phyloP scores from a whole-genome alignment of 2,113 vertebrate genomes.

The Thunnus thynnus region DNA sequence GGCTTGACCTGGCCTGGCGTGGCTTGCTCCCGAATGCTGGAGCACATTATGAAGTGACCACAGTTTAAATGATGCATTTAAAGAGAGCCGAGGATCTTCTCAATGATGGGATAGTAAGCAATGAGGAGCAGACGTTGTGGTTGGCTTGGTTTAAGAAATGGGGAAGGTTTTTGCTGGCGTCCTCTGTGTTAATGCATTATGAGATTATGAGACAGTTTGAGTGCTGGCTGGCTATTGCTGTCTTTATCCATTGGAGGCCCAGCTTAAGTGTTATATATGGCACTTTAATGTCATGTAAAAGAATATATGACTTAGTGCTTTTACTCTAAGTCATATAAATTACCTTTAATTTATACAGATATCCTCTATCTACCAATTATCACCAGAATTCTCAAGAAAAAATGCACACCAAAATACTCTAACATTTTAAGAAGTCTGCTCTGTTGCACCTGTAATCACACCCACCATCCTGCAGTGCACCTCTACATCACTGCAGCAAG shows the following conservation, averaged over 20 bases:
- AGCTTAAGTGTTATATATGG: neutral
- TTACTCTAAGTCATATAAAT: neutral
- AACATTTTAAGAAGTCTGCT: neutral
- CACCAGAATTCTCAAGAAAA: neutral
- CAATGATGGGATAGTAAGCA: constrained; percentile 21
- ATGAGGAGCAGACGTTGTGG: constrained; percentile 18
- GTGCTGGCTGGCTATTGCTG: constrained; percentile 10
- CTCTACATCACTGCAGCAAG: neutral
- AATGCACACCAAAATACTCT: neutral
- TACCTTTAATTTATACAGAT: neutral
- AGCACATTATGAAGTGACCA: constrained; percentile 46
- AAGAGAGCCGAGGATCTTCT: constrained; percentile 34
- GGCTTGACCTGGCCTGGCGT: constrained; percentile 42
- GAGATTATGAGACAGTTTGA: neutral
- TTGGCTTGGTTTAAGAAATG: constrained; percentile 17
- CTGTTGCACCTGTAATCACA: neutral
- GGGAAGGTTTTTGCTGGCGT: constrained; percentile 19
- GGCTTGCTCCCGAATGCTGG: constrained; percentile 55
- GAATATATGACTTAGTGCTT: neutral
- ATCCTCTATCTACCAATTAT: neutral
- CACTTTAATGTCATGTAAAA: neutral
- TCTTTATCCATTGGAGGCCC: neutral
- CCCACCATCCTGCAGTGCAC: too few species aligned
- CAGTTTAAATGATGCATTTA: constrained; percentile 72
- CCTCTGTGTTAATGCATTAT: constrained; percentile 35